phyloP scores from a whole-genome alignment of 2,113 vertebrate species.

The Porphyrio hochstetteri region DNA sequence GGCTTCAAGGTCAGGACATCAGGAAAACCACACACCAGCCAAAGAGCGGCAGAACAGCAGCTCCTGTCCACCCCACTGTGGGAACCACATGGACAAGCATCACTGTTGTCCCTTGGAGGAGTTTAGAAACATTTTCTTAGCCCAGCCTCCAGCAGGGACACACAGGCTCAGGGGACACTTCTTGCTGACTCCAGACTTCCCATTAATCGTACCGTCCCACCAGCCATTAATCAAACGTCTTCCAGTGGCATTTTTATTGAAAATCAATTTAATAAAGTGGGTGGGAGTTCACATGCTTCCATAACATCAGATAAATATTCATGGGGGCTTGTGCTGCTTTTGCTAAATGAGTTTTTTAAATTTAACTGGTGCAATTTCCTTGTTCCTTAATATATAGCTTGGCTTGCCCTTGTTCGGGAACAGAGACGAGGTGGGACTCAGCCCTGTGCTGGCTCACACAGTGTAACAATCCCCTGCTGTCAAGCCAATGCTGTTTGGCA shows the following conservation, averaged over 20 bases:
- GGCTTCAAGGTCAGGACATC: neutral
- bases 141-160: neutral
- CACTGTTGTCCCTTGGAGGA: neutral
- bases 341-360: constrained; percentile 52
- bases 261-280: constrained; percentile 70
- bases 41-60: neutral
- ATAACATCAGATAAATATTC: constrained; percentile 65
- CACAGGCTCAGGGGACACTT: neutral
- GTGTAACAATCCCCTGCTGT: neutral
- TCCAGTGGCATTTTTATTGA: constrained; percentile 62
- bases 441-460: neutral
- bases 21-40: neutral
- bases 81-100: neutral
- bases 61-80: neutral
- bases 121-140: neutral
- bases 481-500: neutral
- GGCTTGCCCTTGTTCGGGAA: neutral
- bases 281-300: constrained; percentile 48
- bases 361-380: constrained; percentile 49
- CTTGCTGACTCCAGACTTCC: constrained; percentile 50
- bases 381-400: constrained; percentile 27
- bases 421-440: neutral
- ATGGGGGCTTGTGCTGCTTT: constrained; percentile 36
- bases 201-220: neutral
- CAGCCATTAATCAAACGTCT: constrained; percentile 54